These are phyloP conservation scores for Melanargia galathea DNA, from an alignment of 2,888 invertebrate genomes.

Conservation along the genomic window DNA sequence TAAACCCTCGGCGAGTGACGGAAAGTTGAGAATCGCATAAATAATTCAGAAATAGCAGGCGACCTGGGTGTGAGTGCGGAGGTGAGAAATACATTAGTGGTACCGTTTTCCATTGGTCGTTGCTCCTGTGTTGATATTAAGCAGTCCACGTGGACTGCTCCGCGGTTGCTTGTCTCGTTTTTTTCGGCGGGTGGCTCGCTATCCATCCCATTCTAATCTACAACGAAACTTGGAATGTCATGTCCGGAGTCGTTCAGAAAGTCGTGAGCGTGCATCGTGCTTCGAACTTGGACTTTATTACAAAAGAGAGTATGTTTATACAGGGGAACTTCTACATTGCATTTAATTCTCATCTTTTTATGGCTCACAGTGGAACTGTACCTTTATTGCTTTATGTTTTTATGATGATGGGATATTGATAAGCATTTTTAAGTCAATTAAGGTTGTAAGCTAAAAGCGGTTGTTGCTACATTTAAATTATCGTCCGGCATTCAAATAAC, in stretches of 20 bases:
- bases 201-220: constrained; percentile 81
- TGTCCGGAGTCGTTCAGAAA: constrained; percentile 83
- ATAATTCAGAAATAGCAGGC: constrained; percentile 66
- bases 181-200: constrained; percentile 74
- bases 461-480: constrained; percentile 83
- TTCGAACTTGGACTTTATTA: constrained; percentile 63
- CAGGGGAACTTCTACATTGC: constrained; percentile 42
- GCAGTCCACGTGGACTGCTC: constrained; percentile 81
- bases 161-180: constrained; percentile 79
- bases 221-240: constrained; percentile 82
- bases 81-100: constrained; percentile 84
- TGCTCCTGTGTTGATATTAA: constrained; percentile 81
- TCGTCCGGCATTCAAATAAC: constrained; percentile 82
- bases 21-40: constrained; percentile 69
- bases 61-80: constrained; percentile 80
- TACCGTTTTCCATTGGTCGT: constrained; percentile 82
- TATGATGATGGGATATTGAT: constrained; percentile 63
- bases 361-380: constrained; percentile 48
- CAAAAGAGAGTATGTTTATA: constrained; percentile 60
- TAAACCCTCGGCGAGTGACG: constrained; percentile 55
- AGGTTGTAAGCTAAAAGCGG: constrained; percentile 83
- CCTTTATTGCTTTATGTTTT: constrained; percentile 47
- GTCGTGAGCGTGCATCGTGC: constrained; percentile 83
- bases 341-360: constrained; percentile 46
- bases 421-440: constrained; percentile 83